A percentile compares a stretch with the other conserved stretches of the same genome.
These are phyloP conservation scores for Muraenolepis orangiensis DNA, from an alignment of 2,797 vertebrate species.

Conservation along the genomic window DNA sequence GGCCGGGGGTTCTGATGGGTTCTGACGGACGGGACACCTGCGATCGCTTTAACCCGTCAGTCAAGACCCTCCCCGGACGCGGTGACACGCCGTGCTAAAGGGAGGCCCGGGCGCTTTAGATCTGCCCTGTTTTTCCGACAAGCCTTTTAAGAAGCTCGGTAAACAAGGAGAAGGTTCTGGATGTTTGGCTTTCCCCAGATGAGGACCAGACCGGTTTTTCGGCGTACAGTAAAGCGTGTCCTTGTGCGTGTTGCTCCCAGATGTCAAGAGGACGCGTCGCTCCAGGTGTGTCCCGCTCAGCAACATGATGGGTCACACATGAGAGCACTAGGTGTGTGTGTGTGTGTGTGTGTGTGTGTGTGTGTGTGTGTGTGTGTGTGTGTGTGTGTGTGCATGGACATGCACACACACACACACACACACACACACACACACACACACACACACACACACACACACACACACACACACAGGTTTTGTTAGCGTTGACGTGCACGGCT, in stretches of 20 bases:
- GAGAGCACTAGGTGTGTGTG: neutral
- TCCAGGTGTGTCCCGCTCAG: neutral
- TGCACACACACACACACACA: too few relatives aligned
- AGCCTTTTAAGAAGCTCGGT: neutral
- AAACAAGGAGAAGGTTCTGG: neutral
- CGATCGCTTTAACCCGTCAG: neutral
- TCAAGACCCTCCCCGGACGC: neutral
- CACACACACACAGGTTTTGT: neutral
- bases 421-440: too few relatives aligned
- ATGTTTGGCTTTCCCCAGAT: neutral
- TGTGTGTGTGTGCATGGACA: neutral
- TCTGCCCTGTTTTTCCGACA: neutral
- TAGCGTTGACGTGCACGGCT: neutral
- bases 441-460: neutral
- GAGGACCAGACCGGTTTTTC: neutral
- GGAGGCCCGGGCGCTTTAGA: too few relatives aligned
- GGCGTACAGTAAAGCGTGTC: neutral
- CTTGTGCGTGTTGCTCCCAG: neutral
- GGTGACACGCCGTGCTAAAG: too few relatives aligned
- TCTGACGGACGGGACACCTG: neutral
- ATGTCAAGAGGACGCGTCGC: neutral
- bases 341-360: neutral
- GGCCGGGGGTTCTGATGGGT: too few relatives aligned
- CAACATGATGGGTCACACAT: too few relatives aligned
- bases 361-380: neutral